Percentiles rank a stretch among this genome's conserved stretches.
Evolutionary conservation across 1,140 invertebrate species (phyloP).

Genomic region (Zaprionus nigranus): DNA sequence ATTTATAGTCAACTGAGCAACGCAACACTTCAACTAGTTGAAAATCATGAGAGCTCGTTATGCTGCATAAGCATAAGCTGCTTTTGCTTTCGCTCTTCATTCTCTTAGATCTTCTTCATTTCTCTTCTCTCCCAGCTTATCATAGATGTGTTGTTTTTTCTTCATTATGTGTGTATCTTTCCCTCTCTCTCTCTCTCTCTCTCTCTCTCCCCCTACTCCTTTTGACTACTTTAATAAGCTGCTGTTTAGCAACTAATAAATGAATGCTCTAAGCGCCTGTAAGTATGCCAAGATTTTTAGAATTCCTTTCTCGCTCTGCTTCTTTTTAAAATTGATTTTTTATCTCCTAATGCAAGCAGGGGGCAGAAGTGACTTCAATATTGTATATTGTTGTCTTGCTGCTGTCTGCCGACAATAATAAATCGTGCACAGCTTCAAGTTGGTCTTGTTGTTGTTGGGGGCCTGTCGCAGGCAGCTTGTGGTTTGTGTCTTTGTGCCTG

Average conservation of each 20-base stretch:
- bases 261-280: slow-evolving; percentile 1
- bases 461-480: slow-evolving; percentile 17
- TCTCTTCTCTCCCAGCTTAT: neutral
- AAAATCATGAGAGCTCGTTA: neutral
- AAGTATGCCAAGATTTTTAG: slow-evolving; percentile 13
- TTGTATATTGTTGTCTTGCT: slow-evolving; percentile 19
- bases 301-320: neutral
- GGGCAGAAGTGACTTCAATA: slow-evolving; percentile 41
- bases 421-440: slow-evolving; percentile 37
- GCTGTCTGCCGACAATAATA: slow-evolving; percentile 43
- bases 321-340: slow-evolving; percentile 32
- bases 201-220: neutral
- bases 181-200: neutral
- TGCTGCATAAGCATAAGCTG: neutral
- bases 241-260: slow-evolving; percentile 25
- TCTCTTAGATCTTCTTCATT: neutral
- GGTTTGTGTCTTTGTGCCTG: slow-evolving; percentile 20
- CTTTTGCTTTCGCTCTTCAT: neutral
- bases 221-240: slow-evolving; percentile 6
- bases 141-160: neutral
- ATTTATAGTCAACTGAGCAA: neutral
- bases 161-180: neutral
- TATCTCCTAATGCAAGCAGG: slow-evolving; percentile 37
- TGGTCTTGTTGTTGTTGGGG: slow-evolving; percentile 9
- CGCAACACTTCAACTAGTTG: neutral